Percentiles rank a stretch among this genome's conserved stretches.
phyloP scores from a whole-genome alignment of 2,797 vertebrate species.

The Thaleichthys pacificus region DNA sequence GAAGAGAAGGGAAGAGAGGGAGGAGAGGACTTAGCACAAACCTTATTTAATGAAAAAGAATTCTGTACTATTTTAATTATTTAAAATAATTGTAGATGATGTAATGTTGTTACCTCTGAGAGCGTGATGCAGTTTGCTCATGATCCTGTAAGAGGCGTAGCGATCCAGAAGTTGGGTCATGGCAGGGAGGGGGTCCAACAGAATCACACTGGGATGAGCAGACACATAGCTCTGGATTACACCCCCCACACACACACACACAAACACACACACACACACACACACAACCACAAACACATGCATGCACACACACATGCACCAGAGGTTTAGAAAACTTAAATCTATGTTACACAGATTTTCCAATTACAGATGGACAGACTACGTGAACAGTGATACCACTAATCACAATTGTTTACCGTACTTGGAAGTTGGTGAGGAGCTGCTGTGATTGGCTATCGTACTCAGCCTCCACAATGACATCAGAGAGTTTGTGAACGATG shows the following conservation, averaged over 20 bases:
- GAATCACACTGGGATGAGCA: constrained; percentile 63
- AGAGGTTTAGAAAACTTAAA: background rate
- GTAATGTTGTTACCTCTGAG: constrained; percentile 32
- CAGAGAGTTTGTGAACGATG: constrained; percentile 79
- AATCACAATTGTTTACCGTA: constrained; percentile 3
- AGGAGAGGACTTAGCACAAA: background rate
- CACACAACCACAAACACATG: constrained; percentile 4
- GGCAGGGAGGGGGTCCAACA: constrained; percentile 75
- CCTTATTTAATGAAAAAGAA: background rate
- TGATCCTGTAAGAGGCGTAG: constrained; percentile 73
- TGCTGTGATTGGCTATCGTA: constrained; percentile 68
- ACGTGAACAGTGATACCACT: background rate
- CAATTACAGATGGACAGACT: background rate
- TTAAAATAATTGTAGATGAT: background rate
- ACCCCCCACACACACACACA: background rate
- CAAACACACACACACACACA: background rate
- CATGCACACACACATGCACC: background rate
- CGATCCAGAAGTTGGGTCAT: constrained; percentile 74
- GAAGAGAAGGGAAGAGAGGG: background rate
- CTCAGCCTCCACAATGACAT: constrained; percentile 74
- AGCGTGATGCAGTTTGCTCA: constrained; percentile 67
- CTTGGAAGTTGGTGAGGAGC: constrained; percentile 74
- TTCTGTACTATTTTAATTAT: too few species aligned
- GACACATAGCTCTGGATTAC: constrained; percentile 66
- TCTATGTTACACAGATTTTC: too few species aligned